Conservation (phyloP, 2,113 vertebrate genomes). For the Athene noctua region DNA sequence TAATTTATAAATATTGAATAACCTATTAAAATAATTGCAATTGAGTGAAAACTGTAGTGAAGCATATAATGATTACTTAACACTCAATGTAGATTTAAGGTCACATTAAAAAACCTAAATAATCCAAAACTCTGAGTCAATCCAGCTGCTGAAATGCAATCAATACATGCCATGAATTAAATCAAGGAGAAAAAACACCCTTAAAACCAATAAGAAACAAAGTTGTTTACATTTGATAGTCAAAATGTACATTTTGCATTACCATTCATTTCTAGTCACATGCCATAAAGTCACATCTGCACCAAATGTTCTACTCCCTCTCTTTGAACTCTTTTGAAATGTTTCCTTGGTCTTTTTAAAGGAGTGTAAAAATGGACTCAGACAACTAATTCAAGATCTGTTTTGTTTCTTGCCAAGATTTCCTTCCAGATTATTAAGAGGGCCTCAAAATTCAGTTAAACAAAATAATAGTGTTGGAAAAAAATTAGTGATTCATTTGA, state of each 20-base stretch:
- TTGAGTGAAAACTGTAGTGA: background rate
- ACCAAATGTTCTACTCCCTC: constrained; percentile 22
- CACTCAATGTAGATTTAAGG: background rate
- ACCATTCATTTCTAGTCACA: background rate
- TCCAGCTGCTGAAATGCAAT: background rate
- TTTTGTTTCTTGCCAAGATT: constrained; percentile 41
- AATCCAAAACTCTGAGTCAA: background rate
- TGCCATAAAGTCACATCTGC: constrained; percentile 47
- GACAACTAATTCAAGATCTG: constrained; percentile 26
- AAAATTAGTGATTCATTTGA: background rate
- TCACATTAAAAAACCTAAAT: background rate
- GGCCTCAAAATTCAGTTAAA: constrained; percentile 30
- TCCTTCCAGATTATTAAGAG: constrained; percentile 26
- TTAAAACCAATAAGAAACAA: background rate
- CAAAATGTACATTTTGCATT: background rate
- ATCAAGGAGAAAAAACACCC: background rate
- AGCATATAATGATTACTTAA: background rate
- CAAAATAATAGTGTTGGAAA: constrained; percentile 22
- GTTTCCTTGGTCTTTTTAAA: constrained; percentile 43
- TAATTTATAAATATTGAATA: background rate
- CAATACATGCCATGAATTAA: background rate
- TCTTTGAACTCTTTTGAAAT: constrained; percentile 52
- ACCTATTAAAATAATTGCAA: background rate
- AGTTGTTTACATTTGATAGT: background rate
- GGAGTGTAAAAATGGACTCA: constrained; percentile 34